phyloP scores from a whole-genome alignment of 2,113 vertebrate species.

The Laticauda colubrina region DNA sequence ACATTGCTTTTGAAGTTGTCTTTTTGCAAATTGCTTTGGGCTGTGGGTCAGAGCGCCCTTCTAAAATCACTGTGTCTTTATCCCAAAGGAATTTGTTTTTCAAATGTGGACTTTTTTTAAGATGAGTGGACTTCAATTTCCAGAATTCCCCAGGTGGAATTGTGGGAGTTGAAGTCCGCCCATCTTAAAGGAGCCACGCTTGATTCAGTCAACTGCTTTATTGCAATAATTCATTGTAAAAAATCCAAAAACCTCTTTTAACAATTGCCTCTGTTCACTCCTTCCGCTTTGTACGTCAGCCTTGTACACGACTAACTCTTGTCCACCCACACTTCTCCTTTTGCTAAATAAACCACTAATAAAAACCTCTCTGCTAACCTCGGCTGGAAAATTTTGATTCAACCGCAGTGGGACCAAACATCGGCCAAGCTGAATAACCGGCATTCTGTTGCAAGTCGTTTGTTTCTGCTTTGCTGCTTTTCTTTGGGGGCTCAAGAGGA shows the following conservation, averaged over 20 bases:
- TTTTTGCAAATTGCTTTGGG: not conserved
- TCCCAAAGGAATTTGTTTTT: not conserved
- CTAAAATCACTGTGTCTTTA: not conserved
- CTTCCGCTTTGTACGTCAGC: constrained; percentile 25
- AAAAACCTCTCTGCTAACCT: constrained; percentile 64
- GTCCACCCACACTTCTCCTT: not conserved
- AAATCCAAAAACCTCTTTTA: no score
- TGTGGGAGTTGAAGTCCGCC: not conserved
- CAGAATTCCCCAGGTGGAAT: not conserved
- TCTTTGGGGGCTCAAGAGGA: not conserved
- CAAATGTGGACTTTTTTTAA: not conserved
- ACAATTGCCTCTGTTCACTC: constrained; percentile 13
- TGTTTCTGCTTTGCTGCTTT: not conserved
- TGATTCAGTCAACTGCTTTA: not conserved
- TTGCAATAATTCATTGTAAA: not conserved
- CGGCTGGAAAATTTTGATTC: constrained; percentile 39
- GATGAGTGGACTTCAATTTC: not conserved
- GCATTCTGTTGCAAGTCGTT: not conserved
- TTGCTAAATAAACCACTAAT: constrained; percentile 71
- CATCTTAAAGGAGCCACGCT: not conserved
- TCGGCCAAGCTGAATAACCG: not conserved
- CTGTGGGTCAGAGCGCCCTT: not conserved
- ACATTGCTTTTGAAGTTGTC: not conserved
- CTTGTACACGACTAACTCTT: constrained; percentile 57
- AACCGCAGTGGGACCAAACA: not conserved